Evolutionary conservation across 2,888 invertebrate genomes (phyloP), one percentile per base, ranked within the genome.

Genomic region (Leptura quadrifasciata): DNA sequence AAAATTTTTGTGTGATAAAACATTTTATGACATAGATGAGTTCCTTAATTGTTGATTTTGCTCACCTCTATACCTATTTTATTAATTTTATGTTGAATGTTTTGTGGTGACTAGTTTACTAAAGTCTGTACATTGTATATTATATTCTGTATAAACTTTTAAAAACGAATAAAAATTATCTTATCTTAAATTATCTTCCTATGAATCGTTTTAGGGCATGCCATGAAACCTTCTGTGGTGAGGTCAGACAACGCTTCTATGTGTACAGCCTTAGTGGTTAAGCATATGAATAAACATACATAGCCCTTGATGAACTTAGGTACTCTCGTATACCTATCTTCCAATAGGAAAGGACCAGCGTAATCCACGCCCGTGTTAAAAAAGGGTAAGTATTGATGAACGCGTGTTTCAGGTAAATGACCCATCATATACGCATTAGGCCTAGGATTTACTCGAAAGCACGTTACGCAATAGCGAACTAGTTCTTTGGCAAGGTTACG

Each of bases 161-260:
- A n/a, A n/a, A n/a, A n/a, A n/a, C n/a, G n/a, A n/a, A n/a, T n/a
- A n/a, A n/a, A n/a, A n/a, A n/a, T n/a, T n/a, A n/a, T n/a, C n/a
- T n/a, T n/a, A n/a, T n/a, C n/a, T n/a, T n/a, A n/a, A n/a, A n/a
- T n/a, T n/a, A n/a, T n/a, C n/a, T n/a, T n/a, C n/a, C n/a, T n/a
- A n/a, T n/a, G n/a, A n/a, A n/a, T n/a, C n/a, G n/a, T n/a, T n/a
- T n/a, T n/a, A n/a, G n/a, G n/a, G n/a, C n/a, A n/a, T n/a, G n/a
- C n/a, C n/a, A n/a, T n/a, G n/a, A n/a, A n/a, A n/a, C n/a, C n/a
- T n/a, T n/a, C n/a, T n/a, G 83, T 79, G 5, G 78, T 72, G 1
- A 83, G 47, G 52, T 74, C 74, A 10, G 72, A 73, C 0, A 84
- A 83, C 5, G 81, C 35, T 63, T 85, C 84, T 17, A 85, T 27